Percentiles rank a stretch among this genome's conserved stretches.
Conservation (phyloP, 2,113 vertebrate species). For the Andinoacara biseriatus region DNA sequence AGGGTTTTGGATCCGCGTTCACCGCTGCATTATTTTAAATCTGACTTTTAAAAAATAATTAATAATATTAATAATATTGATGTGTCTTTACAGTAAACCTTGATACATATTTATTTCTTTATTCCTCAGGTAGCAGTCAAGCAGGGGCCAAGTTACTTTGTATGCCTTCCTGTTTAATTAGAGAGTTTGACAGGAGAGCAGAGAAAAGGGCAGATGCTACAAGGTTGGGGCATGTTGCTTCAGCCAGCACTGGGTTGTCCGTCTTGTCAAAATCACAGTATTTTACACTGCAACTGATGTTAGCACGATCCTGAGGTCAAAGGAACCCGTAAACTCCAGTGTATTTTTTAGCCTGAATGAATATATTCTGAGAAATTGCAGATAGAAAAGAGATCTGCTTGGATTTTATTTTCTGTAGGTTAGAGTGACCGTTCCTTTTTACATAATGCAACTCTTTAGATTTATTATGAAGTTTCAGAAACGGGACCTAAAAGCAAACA, state of each 20-base stretch:
- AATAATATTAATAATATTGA: background rate
- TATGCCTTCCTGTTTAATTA: slow-evolving; percentile 7
- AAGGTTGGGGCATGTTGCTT: background rate
- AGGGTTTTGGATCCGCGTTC: background rate
- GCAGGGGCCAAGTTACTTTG: background rate
- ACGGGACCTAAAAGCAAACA: background rate
- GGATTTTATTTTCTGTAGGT: background rate
- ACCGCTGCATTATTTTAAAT: background rate
- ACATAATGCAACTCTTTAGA: background rate
- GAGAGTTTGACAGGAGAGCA: background rate
- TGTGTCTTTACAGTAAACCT: background rate
- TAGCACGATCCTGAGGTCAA: background rate
- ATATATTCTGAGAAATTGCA: background rate
- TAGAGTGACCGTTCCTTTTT: background rate
- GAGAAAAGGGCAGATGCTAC: background rate
- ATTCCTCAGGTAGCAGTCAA: background rate
- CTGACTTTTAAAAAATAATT: background rate
- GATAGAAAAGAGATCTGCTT: background rate
- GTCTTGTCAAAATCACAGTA: background rate
- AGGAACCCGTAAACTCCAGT: background rate
- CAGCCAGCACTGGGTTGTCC: background rate
- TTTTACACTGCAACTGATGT: background rate
- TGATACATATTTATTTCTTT: background rate
- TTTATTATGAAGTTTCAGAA: background rate
- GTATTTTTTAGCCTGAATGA: background rate